Evolutionary conservation across 2,888 invertebrate genomes (phyloP).

Genomic region (Selenia dentaria): DNA sequence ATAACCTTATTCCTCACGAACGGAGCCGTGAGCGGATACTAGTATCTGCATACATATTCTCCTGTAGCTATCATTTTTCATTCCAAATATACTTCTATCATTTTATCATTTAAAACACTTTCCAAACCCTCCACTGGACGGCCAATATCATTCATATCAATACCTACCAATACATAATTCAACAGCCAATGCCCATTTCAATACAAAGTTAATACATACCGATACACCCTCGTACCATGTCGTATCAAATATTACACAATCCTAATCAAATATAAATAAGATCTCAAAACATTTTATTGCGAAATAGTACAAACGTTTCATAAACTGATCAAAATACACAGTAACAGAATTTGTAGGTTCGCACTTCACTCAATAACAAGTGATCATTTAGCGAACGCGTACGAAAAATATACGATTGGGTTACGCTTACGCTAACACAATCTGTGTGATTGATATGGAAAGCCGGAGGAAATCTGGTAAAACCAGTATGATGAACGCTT

Average conservation of each 20-base stretch:
- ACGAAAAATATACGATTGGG: constrained; percentile 17
- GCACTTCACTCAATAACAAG: constrained; percentile 11
- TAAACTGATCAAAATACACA: constrained; percentile 1
- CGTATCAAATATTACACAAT: neutral
- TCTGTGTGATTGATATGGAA: neutral
- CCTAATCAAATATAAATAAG: neutral
- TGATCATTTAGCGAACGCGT: constrained; percentile 19
- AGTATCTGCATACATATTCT: no score
- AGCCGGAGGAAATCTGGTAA: neutral
- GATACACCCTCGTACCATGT: neutral
- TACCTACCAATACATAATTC: constrained; percentile 33
- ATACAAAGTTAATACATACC: neutral
- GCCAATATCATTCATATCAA: constrained; percentile 21
- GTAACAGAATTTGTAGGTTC: constrained; percentile 17
- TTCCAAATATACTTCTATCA: constrained; percentile 1
- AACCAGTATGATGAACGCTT: no score
- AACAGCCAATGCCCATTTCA: constrained; percentile 18
- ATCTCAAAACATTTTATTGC: neutral
- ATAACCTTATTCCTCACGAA: no score
- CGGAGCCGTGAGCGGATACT: no score
- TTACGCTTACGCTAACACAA: no score
- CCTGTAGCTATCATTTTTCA: neutral
- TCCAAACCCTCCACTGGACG: constrained; percentile 13
- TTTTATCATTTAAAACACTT: constrained; percentile 7
- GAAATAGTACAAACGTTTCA: neutral